These are phyloP conservation scores for Diplosoma virens DNA, from an alignment of 23 tunicate genomes.

Conservation along the genomic window DNA sequence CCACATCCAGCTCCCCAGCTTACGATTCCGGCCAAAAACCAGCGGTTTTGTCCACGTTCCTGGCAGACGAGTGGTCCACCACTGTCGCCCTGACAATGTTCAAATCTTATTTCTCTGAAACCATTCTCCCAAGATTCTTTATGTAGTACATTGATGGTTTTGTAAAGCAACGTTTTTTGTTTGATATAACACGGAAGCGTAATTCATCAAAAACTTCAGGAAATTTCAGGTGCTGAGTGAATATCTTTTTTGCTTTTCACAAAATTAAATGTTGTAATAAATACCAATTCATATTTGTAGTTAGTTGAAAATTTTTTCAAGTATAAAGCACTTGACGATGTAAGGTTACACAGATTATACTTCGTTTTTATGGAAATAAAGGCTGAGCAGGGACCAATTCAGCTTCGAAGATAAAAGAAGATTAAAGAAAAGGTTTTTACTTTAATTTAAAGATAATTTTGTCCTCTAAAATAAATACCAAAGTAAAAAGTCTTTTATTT, in stretches of 20 bases:
- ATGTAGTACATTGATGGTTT: background rate
- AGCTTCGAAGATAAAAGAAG: no score
- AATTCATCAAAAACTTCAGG: background rate
- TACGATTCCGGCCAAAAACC: slow-evolving; percentile 52
- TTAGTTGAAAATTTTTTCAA: no score
- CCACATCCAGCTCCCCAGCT: slow-evolving; percentile 56
- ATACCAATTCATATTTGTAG: no score
- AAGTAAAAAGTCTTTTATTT: background rate
- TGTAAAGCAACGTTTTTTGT: background rate
- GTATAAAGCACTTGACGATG: no score
- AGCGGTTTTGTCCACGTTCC: slow-evolving; percentile 33
- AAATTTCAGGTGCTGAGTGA: background rate
- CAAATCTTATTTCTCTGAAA: background rate
- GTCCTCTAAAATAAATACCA: background rate
- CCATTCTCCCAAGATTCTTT: no score
- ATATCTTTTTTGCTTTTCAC: background rate
- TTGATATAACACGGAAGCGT: no score
- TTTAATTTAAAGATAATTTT: no score
- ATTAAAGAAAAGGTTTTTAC: no score
- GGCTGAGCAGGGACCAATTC: no score
- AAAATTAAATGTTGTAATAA: no score
- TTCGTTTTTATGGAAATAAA: no score
- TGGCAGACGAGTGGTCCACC: slow-evolving; percentile 55
- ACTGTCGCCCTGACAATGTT: slow-evolving; percentile 35
- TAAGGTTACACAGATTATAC: no score